Conservation (phyloP, 2,888 invertebrate genomes). For the Entomobrya proxima region DNA sequence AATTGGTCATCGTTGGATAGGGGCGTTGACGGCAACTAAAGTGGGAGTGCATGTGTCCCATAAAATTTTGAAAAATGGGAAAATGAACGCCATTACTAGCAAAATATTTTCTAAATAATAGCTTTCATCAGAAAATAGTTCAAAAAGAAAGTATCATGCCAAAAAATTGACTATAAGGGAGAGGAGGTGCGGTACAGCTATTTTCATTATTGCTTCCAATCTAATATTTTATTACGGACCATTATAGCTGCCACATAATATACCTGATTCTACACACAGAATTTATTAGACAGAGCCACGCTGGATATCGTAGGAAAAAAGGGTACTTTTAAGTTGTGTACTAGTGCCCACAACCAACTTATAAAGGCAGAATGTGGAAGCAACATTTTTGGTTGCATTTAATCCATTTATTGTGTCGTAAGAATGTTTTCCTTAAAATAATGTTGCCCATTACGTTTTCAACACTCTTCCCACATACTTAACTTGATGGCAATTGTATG, state of each 20-base stretch:
- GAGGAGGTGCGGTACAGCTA: background rate
- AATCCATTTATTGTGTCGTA: conserved; percentile 22
- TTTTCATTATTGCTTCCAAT: conserved; percentile 45
- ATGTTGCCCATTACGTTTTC: conserved; percentile 2
- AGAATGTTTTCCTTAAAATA: conserved; percentile 23
- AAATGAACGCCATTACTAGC: conserved; percentile 44
- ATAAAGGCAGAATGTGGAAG: background rate
- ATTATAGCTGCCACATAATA: conserved; percentile 14
- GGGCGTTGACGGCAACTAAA: background rate
- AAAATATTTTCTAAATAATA: conserved; percentile 46
- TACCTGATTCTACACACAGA: background rate
- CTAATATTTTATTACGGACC: conserved; percentile 38
- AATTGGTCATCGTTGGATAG: background rate
- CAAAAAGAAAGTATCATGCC: conserved; percentile 28
- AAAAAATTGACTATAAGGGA: conserved; percentile 6
- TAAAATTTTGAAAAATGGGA: conserved; percentile 64
- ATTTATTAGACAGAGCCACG: background rate
- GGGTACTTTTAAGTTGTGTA: background rate
- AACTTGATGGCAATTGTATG: background rate
- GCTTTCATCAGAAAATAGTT: conserved; percentile 15
- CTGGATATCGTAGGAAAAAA: background rate
- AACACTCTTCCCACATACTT: background rate
- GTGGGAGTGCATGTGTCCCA: conserved; percentile 31
- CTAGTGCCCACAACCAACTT: background rate
- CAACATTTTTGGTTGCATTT: background rate